Conservation (phyloP, 2,113 vertebrate species). For the Zapus hudsonius region DNA sequence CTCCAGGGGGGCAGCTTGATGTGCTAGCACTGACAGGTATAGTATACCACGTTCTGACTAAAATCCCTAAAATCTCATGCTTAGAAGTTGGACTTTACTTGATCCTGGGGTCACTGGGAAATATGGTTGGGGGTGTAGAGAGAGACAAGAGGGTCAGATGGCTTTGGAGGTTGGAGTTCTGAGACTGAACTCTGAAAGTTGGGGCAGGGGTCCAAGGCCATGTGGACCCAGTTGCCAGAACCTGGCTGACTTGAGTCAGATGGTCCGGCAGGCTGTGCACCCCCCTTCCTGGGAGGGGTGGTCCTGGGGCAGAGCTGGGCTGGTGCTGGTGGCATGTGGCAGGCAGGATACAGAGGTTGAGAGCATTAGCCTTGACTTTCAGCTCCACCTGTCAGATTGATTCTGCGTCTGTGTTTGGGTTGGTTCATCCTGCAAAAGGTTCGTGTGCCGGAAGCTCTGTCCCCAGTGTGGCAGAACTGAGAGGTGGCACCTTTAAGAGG, state of each 20-base stretch:
- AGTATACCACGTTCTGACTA: neutral
- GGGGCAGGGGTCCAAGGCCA: neutral
- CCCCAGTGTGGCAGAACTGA: neutral
- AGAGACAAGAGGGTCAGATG: neutral
- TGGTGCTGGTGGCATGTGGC: neutral
- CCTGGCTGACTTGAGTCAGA: neutral
- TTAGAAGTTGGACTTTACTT: neutral
- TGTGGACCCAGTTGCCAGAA: neutral
- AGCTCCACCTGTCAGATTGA: too few relatives aligned
- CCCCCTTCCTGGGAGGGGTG: accelerated
- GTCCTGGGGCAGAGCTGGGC: neutral
- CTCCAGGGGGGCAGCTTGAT: accelerated
- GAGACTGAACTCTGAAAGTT: neutral
- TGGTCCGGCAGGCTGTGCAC: neutral
- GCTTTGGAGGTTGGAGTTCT: neutral
- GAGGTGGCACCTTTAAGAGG: neutral
- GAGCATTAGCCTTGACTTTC: neutral
- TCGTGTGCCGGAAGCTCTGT: neutral
- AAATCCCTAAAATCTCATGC: neutral
- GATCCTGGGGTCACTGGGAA: neutral
- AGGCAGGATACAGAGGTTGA: neutral
- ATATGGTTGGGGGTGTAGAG: neutral
- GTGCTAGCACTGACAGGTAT: neutral
- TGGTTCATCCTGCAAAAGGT: neutral
- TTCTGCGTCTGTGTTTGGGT: neutral